phyloP scores from a whole-genome alignment of 1,140 invertebrate genomes.

The Platyura marginata region DNA sequence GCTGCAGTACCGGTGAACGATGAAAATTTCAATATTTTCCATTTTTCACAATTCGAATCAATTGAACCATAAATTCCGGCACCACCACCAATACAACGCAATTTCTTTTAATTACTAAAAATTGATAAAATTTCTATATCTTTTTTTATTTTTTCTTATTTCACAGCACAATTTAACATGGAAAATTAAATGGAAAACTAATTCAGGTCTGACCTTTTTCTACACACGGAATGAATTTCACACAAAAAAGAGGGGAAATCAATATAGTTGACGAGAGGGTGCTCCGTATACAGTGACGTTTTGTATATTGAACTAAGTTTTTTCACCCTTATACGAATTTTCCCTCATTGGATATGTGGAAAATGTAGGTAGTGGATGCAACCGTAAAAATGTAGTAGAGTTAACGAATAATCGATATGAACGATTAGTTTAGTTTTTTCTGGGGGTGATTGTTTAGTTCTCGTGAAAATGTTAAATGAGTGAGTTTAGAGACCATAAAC shows the following conservation, averaged over 20 bases:
- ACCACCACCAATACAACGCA: neutral
- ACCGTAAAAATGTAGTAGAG: no score
- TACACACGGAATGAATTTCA: neutral
- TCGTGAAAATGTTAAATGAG: no score
- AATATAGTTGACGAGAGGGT: neutral
- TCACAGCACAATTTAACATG: no score
- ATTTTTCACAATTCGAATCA: neutral
- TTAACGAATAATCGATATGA: no score
- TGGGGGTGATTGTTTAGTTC: no score
- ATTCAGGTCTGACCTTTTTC: neutral
- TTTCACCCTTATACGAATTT: no score
- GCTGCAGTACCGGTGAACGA: neutral
- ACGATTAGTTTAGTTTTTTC: no score
- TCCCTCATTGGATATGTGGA: no score
- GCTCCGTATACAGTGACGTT: neutral
- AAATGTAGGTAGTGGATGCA: no score
- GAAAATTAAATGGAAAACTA: neutral
- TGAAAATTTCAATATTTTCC: neutral
- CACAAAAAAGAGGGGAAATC: neutral
- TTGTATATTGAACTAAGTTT: no score
- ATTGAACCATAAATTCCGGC: neutral
- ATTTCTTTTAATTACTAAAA: neutral
- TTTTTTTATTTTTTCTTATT: no score
- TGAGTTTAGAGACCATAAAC: no score
- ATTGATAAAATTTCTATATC: neutral